Evolutionary conservation across 2,888 invertebrate genomes (phyloP), one percentile per base, ranked within the genome.

Genomic region (Periphyllus acericola): DNA sequence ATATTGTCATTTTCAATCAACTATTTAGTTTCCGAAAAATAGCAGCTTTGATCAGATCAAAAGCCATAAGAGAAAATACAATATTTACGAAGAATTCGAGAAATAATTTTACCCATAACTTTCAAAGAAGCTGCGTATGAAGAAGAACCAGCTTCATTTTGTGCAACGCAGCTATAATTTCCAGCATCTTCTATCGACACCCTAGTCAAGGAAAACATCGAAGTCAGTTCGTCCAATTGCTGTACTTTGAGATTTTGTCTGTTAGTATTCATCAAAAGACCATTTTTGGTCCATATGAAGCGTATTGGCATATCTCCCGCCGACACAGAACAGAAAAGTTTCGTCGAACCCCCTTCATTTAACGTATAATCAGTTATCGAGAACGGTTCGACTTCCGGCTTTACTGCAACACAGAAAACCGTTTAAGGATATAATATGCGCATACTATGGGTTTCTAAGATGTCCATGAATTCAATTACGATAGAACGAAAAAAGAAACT

Each of bases 151-250:
- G 93, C 94, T 89, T 92, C 91, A 92, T 94, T 94, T 90, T 91
- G 91, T 89, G 93, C 94, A 90, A 92, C 91, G 91, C 94, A 94
- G 90, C 93, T 92, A 91, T 94, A 94, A 90, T 92, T 92, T 90
- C 94, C 94, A 88, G 93, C 92, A 89, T 91, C 91, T 72, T 91
- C 90, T 66, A 93, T 91, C 40, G 92, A 92, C 46, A 92, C 91
- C 89, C 92, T 92, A 83, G 92, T 91, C 89, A 93, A 91, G 1
- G 93, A 92, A 76, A 93, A 90, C 89, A 93, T 92, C 87, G 92
- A 91, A 21, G 93, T 92, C 84, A 92, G 92, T 89, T 93, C 93
- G 90, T 93, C 93, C 74, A 91, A 89, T 60, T 88, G 83, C 40
- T 89, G 89, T 25, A 89, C 88, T 89, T 89, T 89, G 60, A 84